phyloP scores from a whole-genome alignment of 2,113 vertebrate species.

The Peucedramus taeniatus region DNA sequence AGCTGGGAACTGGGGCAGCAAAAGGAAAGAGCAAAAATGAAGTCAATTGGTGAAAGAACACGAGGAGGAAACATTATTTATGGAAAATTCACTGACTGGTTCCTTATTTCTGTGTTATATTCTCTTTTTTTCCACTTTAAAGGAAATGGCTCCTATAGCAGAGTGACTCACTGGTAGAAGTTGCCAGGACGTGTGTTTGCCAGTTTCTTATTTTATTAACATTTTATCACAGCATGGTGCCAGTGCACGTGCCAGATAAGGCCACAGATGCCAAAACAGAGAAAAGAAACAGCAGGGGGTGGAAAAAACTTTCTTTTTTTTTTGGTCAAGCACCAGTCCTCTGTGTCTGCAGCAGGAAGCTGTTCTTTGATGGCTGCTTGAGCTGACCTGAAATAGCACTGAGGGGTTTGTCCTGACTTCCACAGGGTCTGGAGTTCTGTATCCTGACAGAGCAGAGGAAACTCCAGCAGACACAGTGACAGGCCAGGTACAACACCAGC shows the following conservation, averaged over 20 bases:
- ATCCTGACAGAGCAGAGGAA: neutral
- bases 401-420: neutral
- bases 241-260: neutral
- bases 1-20: neutral
- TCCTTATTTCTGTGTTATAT: constrained; percentile 19
- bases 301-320: neutral
- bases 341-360: neutral
- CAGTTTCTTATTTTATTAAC: neutral
- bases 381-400: neutral
- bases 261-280: neutral
- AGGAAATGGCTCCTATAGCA: constrained; percentile 10
- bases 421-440: neutral
- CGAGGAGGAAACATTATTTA: constrained; percentile 12
- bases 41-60: neutral
- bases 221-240: constrained; percentile 31
- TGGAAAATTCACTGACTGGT: constrained; percentile 9
- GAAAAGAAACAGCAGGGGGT: neutral
- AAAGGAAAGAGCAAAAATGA: neutral
- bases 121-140: constrained; percentile 21
- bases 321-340: neutral
- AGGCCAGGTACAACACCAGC: neutral
- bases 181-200: neutral
- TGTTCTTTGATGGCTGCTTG: neutral
- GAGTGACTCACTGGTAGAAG: neutral
- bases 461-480: neutral